Percentiles rank a stretch among this genome's conserved stretches.
Evolutionary conservation across 2,113 vertebrate species (phyloP).

Genomic region (Channa argus): DNA sequence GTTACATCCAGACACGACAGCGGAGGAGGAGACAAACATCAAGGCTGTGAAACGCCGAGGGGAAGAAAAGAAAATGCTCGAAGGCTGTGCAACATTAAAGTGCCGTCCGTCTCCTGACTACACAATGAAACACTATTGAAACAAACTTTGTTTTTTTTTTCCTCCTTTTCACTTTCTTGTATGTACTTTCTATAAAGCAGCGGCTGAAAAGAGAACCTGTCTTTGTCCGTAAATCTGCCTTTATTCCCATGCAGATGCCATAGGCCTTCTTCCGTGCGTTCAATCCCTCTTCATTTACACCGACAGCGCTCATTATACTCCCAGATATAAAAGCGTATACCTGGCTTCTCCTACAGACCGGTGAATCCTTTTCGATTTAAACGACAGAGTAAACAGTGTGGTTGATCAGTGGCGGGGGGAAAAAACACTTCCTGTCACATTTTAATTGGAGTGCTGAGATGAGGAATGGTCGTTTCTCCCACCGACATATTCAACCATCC

Average conservation of each 20-base stretch:
- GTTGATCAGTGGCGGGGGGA: constrained; percentile 32
- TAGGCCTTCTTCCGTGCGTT: background rate
- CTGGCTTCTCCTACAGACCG: constrained; percentile 8
- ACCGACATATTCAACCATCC: constrained; percentile 63
- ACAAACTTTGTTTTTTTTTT: background rate
- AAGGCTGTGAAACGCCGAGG: background rate
- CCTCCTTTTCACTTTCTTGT: background rate
- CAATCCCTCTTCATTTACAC: constrained; percentile 29
- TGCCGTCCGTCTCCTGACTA: constrained; percentile 25
- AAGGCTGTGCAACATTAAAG: constrained; percentile 35
- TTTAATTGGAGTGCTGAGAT: constrained; percentile 70
- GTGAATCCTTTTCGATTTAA: constrained; percentile 5
- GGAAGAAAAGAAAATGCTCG: background rate
- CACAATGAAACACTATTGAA: constrained; percentile 22
- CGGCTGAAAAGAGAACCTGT: background rate
- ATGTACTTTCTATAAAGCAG: constrained; percentile 12
- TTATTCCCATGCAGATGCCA: constrained; percentile 34
- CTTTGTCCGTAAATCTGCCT: constrained; percentile 14
- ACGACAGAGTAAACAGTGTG: constrained; percentile 40
- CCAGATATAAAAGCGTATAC: background rate
- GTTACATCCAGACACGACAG: constrained; percentile 23
- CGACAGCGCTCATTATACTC: constrained; percentile 44
- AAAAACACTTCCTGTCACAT: constrained; percentile 50
- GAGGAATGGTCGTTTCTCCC: constrained; percentile 57
- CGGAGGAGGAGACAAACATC: constrained; percentile 33